Conservation (phyloP, 2,888 invertebrate genomes). For the Mamestra brassicae region DNA sequence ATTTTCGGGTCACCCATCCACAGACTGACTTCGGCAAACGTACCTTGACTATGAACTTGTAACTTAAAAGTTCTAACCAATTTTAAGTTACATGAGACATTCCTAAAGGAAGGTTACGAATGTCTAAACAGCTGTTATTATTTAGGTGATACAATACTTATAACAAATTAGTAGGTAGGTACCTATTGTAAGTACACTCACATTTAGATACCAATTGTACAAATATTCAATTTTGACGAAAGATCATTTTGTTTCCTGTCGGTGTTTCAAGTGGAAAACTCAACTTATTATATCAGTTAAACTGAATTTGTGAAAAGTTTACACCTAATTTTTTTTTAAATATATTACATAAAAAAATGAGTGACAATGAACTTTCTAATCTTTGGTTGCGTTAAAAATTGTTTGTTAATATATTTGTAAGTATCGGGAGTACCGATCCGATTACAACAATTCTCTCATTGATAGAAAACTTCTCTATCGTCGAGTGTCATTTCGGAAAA, state of each 20-base stretch:
- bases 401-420: too few species aligned
- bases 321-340: too few species aligned
- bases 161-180: not conserved
- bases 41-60: not conserved
- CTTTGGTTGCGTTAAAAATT: too few species aligned
- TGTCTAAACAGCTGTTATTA: conserved; percentile 15
- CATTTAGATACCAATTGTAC: conserved; percentile 10
- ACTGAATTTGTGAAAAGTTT: not conserved
- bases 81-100: too few species aligned
- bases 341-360: too few species aligned
- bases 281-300: not conserved
- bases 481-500: not conserved
- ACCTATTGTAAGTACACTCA: not conserved
- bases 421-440: not conserved
- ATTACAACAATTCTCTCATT: not conserved
- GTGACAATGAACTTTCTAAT: too few species aligned
- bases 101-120: not conserved
- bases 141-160: not conserved
- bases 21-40: too few species aligned
- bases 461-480: not conserved
- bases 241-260: conserved; percentile 8
- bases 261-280: not conserved
- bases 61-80: not conserved
- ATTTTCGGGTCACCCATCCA: too few species aligned
- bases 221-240: conserved; percentile 23